Conservation (phyloP, 2,888 invertebrate species). For the Quadroppia sp. region DNA sequence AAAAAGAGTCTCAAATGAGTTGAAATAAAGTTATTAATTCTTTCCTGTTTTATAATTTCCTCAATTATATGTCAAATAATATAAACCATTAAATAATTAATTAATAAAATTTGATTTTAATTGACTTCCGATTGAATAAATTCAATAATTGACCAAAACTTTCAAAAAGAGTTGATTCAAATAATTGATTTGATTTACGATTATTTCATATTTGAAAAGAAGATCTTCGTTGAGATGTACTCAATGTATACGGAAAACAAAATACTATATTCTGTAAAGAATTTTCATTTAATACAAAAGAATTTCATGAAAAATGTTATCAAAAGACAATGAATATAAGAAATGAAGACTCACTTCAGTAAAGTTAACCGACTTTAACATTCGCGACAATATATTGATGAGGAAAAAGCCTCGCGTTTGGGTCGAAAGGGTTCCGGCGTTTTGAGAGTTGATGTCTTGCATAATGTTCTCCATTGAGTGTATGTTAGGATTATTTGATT, state of each 20-base stretch:
- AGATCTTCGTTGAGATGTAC: no score
- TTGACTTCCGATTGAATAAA: not conserved
- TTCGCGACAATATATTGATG: slow-evolving; percentile 40
- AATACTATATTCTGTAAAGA: no score
- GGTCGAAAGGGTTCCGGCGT: slow-evolving; percentile 30
- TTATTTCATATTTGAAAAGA: no score
- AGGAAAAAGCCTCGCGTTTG: slow-evolving; percentile 41
- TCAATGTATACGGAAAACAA: no score
- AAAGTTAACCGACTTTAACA: slow-evolving; percentile 43
- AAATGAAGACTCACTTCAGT: slow-evolving; percentile 41
- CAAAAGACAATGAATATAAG: no score
- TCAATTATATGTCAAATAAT: not conserved
- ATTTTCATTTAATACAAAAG: no score
- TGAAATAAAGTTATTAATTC: not conserved
- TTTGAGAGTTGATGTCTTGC: slow-evolving; percentile 41
- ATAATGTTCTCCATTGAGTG: slow-evolving; percentile 40
- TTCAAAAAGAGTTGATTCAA: no score
- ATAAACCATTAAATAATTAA: not conserved
- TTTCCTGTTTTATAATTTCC: slow-evolving; percentile 6
- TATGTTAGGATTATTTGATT: slow-evolving; percentile 14
- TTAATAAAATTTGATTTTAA: not conserved
- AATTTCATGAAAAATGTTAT: no score
- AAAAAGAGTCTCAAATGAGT: slow-evolving; percentile 27
- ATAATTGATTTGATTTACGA: no score
- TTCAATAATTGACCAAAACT: no score